Evolutionary conservation across 2,797 vertebrate genomes (phyloP), one percentile per base, ranked within the genome.

Genomic region (Odontamblyopus lacepedii): DNA sequence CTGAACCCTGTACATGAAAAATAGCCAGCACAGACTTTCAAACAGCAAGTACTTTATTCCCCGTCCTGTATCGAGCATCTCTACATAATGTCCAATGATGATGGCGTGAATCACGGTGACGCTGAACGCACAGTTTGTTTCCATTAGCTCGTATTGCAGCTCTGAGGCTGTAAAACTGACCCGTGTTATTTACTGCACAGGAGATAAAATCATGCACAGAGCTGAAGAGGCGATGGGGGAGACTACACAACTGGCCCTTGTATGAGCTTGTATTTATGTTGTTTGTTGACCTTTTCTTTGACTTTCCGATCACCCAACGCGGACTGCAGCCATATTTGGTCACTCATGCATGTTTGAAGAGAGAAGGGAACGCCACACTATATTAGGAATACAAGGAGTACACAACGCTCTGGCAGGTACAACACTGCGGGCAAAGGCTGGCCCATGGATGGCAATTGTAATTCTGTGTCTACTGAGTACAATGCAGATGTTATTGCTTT

Each of bases 51-150:
- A 38, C 7, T 38, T 59, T 23, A 23, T n/a, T n/a, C 12, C 13
- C 12, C 13, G 56, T 30, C 59, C 6, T 5, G 4, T 38, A 38
- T 38, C 16, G 6, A 7, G 51, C 18, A 18, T 61, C 13, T 63
- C 30, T 30, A 63, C 29, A 7, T 63, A 38, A 7, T 48, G 38
- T 48, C 4, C n/a, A 26, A 29, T 6, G 6, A 65, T 29, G 48
- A 82, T 73, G 70, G 55, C 57, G 74, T 86, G 76, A 83, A 81
- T 82, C 13, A 61, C 69, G 78, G 76, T 73, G 80, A 79, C 77
- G 67, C 77, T 55, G 78, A 79, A 81, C 77, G 80, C 77, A 67
- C 75, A 78, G 87, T 88, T 80, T 69, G 72, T 81, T 85, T 85
- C 79, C 32, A 70, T 75, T 60, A 71, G 63, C 67, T 63, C 67